These are phyloP conservation scores for Ramphastos sulfuratus DNA, from an alignment of 2,113 vertebrate species.

Conservation along the genomic window DNA sequence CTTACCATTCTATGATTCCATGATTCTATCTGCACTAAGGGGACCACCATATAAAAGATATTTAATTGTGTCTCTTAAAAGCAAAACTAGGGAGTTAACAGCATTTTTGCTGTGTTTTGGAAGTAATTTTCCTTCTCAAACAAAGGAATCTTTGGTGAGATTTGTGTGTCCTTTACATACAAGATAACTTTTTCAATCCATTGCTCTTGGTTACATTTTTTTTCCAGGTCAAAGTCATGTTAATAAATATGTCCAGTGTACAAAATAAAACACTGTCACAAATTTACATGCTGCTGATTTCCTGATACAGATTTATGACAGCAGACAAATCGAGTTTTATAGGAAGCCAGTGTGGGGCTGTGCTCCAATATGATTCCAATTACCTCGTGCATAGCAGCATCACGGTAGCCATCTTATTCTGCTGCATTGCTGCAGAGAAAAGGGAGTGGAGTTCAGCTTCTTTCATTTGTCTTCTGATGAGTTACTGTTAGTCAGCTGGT, in stretches of 20 bases:
- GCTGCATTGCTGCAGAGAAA: background rate
- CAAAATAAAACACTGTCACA: background rate
- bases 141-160: background rate
- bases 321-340: conserved; percentile 15
- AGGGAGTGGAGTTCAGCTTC: background rate
- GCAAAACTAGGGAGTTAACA: background rate
- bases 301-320: background rate
- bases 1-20: too few species aligned
- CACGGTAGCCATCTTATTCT: background rate
- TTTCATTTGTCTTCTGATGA: background rate
- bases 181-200: background rate
- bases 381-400: background rate
- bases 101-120: background rate
- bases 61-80: background rate
- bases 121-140: background rate
- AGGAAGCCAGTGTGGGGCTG: background rate
- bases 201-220: background rate
- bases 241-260: background rate
- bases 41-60: background rate
- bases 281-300: background rate
- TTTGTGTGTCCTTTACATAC: background rate
- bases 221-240: conserved; percentile 18
- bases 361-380: background rate
- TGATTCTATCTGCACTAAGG: background rate
- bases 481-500: background rate